These are phyloP conservation scores for Euura saliciscinereae DNA, from an alignment of 1,140 invertebrate species.

Conservation along the genomic window DNA sequence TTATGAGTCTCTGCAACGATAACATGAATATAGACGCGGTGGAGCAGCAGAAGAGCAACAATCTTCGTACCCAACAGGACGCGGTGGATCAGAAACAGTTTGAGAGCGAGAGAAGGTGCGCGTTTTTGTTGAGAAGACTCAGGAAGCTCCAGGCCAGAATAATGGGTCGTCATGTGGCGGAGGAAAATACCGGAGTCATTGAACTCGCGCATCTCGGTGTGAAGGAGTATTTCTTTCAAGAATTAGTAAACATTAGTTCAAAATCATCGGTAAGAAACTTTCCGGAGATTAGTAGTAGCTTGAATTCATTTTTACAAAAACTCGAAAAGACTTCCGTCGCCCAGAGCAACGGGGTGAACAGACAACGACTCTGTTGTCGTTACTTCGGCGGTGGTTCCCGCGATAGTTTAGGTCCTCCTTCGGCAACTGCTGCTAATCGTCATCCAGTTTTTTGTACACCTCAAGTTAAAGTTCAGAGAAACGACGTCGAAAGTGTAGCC, in stretches of 20 bases:
- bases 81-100: slow-evolving; percentile 65
- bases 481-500: slow-evolving; percentile 68
- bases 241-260: slow-evolving; percentile 47
- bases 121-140: slow-evolving; percentile 74
- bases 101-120: slow-evolving; percentile 69
- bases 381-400: slow-evolving; percentile 70
- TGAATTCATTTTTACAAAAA: slow-evolving; percentile 49
- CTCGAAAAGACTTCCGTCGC: slow-evolving; percentile 51
- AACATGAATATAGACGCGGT: slow-evolving; percentile 52
- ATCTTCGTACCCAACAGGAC: slow-evolving; percentile 47
- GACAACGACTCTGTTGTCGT: slow-evolving; percentile 50
- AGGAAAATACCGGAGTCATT: slow-evolving; percentile 76
- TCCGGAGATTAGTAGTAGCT: slow-evolving; percentile 43
- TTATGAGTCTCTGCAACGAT: slow-evolving; percentile 65
- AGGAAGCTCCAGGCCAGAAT: slow-evolving; percentile 75
- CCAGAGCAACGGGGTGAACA: slow-evolving; percentile 49
- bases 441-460: slow-evolving; percentile 54
- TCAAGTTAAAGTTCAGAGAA: slow-evolving; percentile 60
- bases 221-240: slow-evolving; percentile 53
- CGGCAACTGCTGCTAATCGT: slow-evolving; percentile 31
- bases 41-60: slow-evolving; percentile 40
- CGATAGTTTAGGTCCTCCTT: slow-evolving; percentile 52
- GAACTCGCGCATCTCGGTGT: slow-evolving; percentile 69
- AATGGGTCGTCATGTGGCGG: slow-evolving; percentile 75
- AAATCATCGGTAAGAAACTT: slow-evolving; percentile 42